Percentiles rank a stretch among this genome's conserved stretches.
Evolutionary conservation across 2,113 vertebrate species (phyloP).

Genomic region (Nipponia nippon): DNA sequence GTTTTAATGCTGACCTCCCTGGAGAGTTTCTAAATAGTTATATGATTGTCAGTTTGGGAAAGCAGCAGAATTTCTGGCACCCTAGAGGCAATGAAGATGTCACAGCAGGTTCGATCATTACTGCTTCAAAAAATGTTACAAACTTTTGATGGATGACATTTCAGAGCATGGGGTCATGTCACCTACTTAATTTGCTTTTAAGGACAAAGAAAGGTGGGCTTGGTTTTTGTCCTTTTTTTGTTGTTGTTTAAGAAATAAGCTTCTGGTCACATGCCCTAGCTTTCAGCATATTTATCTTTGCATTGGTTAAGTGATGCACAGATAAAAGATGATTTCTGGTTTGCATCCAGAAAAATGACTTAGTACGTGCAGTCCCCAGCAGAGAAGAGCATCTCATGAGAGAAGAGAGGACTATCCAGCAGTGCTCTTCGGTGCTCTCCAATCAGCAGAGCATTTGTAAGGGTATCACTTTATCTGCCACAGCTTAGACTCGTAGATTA

Average conservation of each 20-base stretch:
- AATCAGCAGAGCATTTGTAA: neutral
- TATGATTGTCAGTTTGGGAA: slow-evolving; percentile 6
- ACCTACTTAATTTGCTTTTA: neutral
- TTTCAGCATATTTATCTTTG: neutral
- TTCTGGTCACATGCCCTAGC: neutral
- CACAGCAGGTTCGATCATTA: neutral
- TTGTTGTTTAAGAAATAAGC: neutral
- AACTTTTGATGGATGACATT: slow-evolving; percentile 6
- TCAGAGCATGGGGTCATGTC: neutral
- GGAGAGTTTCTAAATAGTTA: slow-evolving; percentile 7
- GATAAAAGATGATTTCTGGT: neutral
- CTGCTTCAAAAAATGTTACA: neutral
- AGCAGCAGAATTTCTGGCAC: slow-evolving; percentile 24
- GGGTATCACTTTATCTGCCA: neutral
- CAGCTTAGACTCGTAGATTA: neutral
- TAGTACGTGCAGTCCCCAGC: neutral
- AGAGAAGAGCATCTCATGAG: neutral
- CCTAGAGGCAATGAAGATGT: neutral
- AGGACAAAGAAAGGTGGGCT: neutral
- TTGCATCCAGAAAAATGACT: neutral
- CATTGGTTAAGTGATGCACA: neutral
- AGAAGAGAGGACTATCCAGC: neutral
- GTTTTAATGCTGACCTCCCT: neutral
- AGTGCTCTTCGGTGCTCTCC: neutral
- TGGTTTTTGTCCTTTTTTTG: neutral